A percentile compares a stretch with the other conserved stretches of the same genome.
Evolutionary conservation across 2,888 invertebrate species (phyloP).

Genomic region (Tetragnatha montana): DNA sequence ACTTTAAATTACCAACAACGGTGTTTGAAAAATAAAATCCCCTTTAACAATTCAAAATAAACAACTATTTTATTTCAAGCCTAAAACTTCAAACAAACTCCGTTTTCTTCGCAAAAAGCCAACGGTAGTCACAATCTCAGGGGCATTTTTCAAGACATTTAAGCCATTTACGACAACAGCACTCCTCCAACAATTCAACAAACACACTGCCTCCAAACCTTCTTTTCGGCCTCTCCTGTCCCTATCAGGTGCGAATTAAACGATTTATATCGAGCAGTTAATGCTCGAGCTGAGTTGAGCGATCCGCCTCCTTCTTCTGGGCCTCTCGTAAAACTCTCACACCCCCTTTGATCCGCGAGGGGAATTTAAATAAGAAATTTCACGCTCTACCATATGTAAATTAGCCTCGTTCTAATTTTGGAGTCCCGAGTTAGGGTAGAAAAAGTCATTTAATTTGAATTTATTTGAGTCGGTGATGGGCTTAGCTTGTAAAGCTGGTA

Average conservation of each 20-base stretch:
- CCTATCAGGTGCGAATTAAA: neutral
- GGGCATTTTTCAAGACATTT: too few relatives aligned
- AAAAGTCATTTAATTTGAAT: neutral
- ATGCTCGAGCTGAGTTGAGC: conserved; percentile 8
- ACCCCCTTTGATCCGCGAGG: neutral
- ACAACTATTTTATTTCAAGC: too few relatives aligned
- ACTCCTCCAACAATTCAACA: too few relatives aligned
- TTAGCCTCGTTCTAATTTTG: conserved; percentile 15
- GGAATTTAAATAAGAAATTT: conserved; percentile 57
- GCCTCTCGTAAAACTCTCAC: neutral
- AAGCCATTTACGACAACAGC: too few relatives aligned
- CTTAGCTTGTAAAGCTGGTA: neutral
- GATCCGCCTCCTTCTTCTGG: conserved; percentile 1
- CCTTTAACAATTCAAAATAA: too few relatives aligned
- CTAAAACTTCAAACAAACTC: too few relatives aligned
- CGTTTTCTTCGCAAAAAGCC: too few relatives aligned
- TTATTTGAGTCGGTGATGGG: neutral
- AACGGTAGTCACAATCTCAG: too few relatives aligned
- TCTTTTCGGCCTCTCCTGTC: neutral
- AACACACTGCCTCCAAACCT: neutral
- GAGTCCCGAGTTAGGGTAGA: neutral
- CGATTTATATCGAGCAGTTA: neutral
- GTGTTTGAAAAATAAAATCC: too few relatives aligned
- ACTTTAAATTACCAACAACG: too few relatives aligned
- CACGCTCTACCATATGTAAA: conserved; percentile 30